Conservation (phyloP, 2,113 vertebrate species). For the Condylura cristata region DNA sequence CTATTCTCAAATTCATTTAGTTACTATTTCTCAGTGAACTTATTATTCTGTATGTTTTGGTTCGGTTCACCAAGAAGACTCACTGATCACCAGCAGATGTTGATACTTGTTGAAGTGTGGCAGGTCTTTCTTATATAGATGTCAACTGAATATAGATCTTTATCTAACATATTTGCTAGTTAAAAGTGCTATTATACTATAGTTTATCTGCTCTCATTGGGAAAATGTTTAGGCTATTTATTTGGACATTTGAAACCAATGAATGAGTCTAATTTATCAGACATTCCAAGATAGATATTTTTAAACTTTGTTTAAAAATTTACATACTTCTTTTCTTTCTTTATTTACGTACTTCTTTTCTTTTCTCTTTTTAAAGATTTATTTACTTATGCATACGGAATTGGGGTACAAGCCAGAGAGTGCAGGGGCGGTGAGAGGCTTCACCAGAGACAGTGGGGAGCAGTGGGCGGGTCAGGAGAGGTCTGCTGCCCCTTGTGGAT, state of each 20-base stretch:
- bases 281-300: neutral
- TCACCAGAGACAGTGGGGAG: too few relatives aligned
- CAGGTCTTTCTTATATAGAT: neutral
- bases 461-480: too few relatives aligned
- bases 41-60: neutral
- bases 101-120: neutral
- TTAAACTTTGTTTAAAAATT: slow-evolving; percentile 26
- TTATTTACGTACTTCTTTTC: too few relatives aligned
- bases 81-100: neutral
- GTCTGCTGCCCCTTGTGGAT: too few relatives aligned
- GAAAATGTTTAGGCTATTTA: neutral
- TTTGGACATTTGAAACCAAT: slow-evolving; percentile 11
- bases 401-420: too few relatives aligned
- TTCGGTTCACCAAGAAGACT: slow-evolving; percentile 3
- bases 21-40: slow-evolving; percentile 13
- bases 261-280: neutral
- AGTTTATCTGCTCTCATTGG: slow-evolving; percentile 30
- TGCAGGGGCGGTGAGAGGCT: too few relatives aligned
- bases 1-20: slow-evolving; percentile 27
- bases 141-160: neutral
- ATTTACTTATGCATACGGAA: too few relatives aligned
- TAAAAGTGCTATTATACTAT: neutral
- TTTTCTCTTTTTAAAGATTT: too few relatives aligned
- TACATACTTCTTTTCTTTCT: too few relatives aligned
- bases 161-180: slow-evolving; percentile 3